Conservation (phyloP, 2,888 invertebrate genomes). For the Auanema freiburgensis region DNA sequence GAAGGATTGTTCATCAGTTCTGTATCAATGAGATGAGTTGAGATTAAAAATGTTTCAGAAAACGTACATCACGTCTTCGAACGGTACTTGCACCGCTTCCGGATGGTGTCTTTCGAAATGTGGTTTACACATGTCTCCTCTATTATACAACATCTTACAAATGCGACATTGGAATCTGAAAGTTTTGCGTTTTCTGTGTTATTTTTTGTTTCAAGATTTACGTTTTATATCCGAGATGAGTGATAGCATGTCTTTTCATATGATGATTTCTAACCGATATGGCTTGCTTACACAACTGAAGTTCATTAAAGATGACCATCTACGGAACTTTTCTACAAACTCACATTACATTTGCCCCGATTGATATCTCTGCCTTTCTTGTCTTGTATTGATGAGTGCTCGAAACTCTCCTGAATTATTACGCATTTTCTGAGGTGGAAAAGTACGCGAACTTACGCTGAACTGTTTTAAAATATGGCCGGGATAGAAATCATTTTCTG, state of each 20-base stretch:
- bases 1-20: constrained; percentile 11
- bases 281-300: constrained; percentile 16
- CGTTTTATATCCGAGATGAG: constrained; percentile 23
- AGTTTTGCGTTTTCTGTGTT: background rate
- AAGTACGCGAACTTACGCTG: too few species aligned
- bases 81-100: constrained; percentile 1
- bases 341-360: constrained; percentile 2
- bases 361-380: background rate
- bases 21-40: background rate
- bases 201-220: background rate
- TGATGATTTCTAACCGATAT: constrained; percentile 20
- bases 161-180: constrained; percentile 15
- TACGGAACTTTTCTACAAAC: background rate
- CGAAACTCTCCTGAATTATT: too few species aligned
- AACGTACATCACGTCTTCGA: constrained; percentile 18
- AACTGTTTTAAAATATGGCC: too few species aligned
- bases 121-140: constrained; percentile 17
- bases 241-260: constrained; percentile 19
- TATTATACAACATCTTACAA: constrained; percentile 14
- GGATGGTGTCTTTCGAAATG: constrained; percentile 22
- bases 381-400: too few species aligned
- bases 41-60: background rate
- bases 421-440: too few species aligned
- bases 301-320: too few species aligned
- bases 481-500: too few species aligned